phyloP scores from a whole-genome alignment of 2,113 vertebrate species.

The Pollachius pollachius region DNA sequence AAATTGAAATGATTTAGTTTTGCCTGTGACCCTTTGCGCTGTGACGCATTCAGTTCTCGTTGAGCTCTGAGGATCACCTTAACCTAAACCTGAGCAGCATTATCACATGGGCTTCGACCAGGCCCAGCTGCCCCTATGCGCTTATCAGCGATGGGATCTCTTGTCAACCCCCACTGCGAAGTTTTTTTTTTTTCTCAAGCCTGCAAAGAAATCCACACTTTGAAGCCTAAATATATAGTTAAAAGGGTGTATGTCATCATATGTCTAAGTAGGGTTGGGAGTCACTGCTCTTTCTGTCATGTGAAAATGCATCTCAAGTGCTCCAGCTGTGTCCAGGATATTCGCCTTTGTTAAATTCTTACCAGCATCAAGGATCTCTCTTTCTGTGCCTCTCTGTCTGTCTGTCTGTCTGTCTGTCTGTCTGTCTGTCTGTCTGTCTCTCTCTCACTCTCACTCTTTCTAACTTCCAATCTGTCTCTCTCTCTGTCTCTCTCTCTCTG shows the following conservation, averaged over 20 bases:
- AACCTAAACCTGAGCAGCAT: slow-evolving; percentile 17
- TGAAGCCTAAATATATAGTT: too few species aligned
- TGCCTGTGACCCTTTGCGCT: slow-evolving; percentile 33
- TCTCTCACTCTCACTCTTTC: too few species aligned
- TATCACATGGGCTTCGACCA: slow-evolving; percentile 2
- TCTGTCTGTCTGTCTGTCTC: too few species aligned
- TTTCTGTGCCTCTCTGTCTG: too few species aligned
- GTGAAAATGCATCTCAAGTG: slow-evolving; percentile 22
- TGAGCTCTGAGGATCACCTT: slow-evolving; percentile 41
- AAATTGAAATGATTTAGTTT: slow-evolving; percentile 45
- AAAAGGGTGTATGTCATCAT: slow-evolving; percentile 3
- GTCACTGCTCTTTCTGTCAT: slow-evolving; percentile 5
- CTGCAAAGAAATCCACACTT: too few species aligned
- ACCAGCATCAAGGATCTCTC: slow-evolving; percentile 11
- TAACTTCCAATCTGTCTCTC: too few species aligned
- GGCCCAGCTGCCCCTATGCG: slow-evolving; percentile 3
- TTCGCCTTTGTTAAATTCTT: slow-evolving; percentile 43
- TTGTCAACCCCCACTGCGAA: background rate
- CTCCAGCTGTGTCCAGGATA: slow-evolving; percentile 18
- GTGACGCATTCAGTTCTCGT: slow-evolving; percentile 40
- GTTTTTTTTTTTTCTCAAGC: background rate
- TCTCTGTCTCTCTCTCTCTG: too few species aligned
- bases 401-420: too few species aligned
- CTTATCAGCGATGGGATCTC: slow-evolving; percentile 12
- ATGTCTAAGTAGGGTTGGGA: too few species aligned